Evolutionary conservation across 2,888 invertebrate genomes (phyloP), one percentile per base, ranked within the genome.

Genomic region (Aspidiotus rigidus): DNA sequence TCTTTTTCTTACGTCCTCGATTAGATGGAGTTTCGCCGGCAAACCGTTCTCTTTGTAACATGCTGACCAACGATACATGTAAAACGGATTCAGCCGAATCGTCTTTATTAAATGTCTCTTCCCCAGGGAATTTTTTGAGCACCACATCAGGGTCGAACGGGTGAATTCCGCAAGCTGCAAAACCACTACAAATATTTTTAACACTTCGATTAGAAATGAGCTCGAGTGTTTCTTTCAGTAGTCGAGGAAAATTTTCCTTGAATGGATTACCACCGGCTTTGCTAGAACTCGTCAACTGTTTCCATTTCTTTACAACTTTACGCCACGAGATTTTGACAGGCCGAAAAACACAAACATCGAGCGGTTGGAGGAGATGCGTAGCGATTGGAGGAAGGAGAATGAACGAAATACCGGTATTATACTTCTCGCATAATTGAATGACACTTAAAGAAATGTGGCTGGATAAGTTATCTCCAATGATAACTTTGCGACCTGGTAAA

Each of bases 311-410:
- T 13, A 13, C 11, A 11, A 49, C 49, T 49, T 11, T n/a, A 49
- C 49, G 49, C 69, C 69, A 62, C 1, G 62, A 41, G 13, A 42
- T 5, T 16, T 69, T 62, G n/a, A 69, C n/a, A 0, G 69, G 69
- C 40, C 54, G 55, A 15, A 57, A 69, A 40, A 69, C n/a, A 10
- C 62, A 62, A 7, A 69, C 69, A 49, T 69, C 69, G n/a, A 69
- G 63, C 28, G 63, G 63, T 16, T 69, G 69, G 0, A 44, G 11
- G 0, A 69, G 49, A 44, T 69, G 69, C 11, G 69, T 69, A 16
- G 62, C 17, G 17, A 62, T 69, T 9, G 62, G 56, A 40, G 69
- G 69, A 11, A 69, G 55, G 13, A 53, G 17, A 8, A 62, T 28
- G 8, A 69, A 56, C 2, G 28, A 13, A 16, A 69, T 69, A n/a